Evolutionary conservation across 92 coral and sea anemone species (phyloP).

Genomic region (Actinernus sp.): DNA sequence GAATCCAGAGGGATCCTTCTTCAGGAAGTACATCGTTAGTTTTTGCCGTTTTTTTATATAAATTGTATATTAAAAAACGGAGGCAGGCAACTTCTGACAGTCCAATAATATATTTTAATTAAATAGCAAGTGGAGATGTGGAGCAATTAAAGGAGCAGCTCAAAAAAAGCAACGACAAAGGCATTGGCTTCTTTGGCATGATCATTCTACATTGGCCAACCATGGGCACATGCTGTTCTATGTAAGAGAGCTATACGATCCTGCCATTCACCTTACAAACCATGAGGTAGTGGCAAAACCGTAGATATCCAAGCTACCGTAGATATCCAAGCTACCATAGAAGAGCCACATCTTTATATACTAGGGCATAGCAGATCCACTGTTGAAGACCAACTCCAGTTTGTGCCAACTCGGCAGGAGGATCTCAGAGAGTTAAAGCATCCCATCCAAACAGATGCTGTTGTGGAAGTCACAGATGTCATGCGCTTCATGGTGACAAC

Average conservation of each 20-base stretch:
- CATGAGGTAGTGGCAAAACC: background rate
- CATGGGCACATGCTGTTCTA: slow-evolving; percentile 29
- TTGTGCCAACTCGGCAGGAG: slow-evolving; percentile 14
- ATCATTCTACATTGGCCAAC: slow-evolving; percentile 22
- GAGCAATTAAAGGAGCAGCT: slow-evolving; percentile 12
- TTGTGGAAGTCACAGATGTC: slow-evolving; percentile 4
- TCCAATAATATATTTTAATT: no score
- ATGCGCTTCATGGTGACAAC: slow-evolving; percentile 33
- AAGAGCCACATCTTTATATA: slow-evolving; percentile 30
- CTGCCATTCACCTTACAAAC: slow-evolving; percentile 17
- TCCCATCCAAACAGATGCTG: no score
- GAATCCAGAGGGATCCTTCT: no score
- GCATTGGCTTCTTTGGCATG: slow-evolving; percentile 34
- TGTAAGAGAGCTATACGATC: slow-evolving; percentile 31
- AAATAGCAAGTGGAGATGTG: background rate
- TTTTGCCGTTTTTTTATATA: no score
- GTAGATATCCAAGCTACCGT: background rate
- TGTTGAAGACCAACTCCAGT: slow-evolving; percentile 18
- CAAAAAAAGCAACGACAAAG: background rate
- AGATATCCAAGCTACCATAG: slow-evolving; percentile 13
- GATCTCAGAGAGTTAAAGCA: no score
- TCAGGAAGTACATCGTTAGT: no score
- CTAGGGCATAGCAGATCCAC: slow-evolving; percentile 11
- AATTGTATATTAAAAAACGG: no score
- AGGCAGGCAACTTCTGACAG: no score